Evolutionary conservation across 2,888 invertebrate genomes (phyloP), one percentile per base, ranked within the genome.

Genomic region (Hoplodrina blanda): DNA sequence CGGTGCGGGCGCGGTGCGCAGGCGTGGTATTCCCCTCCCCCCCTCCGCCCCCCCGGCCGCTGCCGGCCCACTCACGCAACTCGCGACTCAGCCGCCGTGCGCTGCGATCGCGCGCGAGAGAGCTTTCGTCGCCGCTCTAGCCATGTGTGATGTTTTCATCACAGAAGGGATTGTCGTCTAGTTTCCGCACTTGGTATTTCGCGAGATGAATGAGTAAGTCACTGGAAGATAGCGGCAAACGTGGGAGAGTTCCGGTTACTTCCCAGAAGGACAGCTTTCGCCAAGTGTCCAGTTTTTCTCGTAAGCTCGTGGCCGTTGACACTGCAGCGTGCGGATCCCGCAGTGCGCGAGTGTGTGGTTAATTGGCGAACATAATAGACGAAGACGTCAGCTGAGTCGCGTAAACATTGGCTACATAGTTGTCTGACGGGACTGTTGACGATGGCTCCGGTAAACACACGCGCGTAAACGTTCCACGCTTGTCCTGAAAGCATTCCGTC

Each of bases 331-430:
- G 92, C 94, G 92, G 94, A 92, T 92, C 93, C 94, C 94, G 95
- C 95, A 95, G 95, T 95, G 95, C 92, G 94, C 93, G 95, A 94
- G 95, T 95, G 95, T 94, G 94, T 95, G 94, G 89, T 93, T 94
- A 92, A 94, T 95, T 94, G 92, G 95, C 95, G 90, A 92, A 91
- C 89, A 89, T 90, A 91, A 87, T 85, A 90, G 88, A 89, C 90
- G 88, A 88, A 85, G 86, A 89, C 91, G 88, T 94, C 95, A 95
- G 95, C 95, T 95, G 96, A 93, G 94, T 88, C 91, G 92, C 93
- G 94, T 95, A 96, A 95, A 95, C 94, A 95, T 91, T 92, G 89
- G 84, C 87, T 85, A 70, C 74, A 82, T 85, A 82, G 74, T 90
- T 89, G 85, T 87, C 85, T 88, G 89, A 88, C 82, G 84, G 87